These are phyloP conservation scores for Galerucella pusilla DNA, from an alignment of 2,888 invertebrate genomes.

Conservation along the genomic window DNA sequence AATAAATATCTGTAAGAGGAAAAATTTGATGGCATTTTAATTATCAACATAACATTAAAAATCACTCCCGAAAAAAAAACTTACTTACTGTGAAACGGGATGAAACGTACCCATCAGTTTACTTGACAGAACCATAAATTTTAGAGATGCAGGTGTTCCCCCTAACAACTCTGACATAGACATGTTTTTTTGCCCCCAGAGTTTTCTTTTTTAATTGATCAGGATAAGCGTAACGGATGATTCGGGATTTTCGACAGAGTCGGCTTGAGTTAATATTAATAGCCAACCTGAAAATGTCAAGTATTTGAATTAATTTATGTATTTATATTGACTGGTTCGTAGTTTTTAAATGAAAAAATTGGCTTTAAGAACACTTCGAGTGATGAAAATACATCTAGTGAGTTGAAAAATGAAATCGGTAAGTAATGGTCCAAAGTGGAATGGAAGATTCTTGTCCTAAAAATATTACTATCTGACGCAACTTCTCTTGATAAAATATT, in stretches of 20 bases:
- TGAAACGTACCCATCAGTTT: constrained; percentile 18
- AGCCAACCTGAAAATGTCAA: not conserved
- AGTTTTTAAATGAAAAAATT: no score
- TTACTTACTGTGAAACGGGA: constrained; percentile 2
- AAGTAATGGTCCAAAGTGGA: no score
- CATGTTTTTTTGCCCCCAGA: constrained; percentile 37
- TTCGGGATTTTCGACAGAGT: constrained; percentile 15
- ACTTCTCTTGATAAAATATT: no score
- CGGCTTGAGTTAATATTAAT: not conserved
- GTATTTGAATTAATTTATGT: no score
- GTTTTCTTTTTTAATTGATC: constrained; percentile 39
- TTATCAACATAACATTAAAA: not conserved
- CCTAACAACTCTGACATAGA: constrained; percentile 36
- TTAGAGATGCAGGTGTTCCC: constrained; percentile 36
- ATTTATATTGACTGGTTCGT: no score
- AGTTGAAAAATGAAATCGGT: no score
- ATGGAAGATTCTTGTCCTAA: no score
- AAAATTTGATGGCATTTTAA: not conserved
- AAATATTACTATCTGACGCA: no score
- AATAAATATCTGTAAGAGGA: no score
- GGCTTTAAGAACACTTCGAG: no score
- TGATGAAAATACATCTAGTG: no score
- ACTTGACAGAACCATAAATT: constrained; percentile 31
- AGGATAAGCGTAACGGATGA: constrained; percentile 30
- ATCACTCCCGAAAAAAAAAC: constrained; percentile 7